These are phyloP conservation scores for Tokudaia muenninki DNA, from an alignment of 2,797 vertebrate genomes.

Conservation along the genomic window DNA sequence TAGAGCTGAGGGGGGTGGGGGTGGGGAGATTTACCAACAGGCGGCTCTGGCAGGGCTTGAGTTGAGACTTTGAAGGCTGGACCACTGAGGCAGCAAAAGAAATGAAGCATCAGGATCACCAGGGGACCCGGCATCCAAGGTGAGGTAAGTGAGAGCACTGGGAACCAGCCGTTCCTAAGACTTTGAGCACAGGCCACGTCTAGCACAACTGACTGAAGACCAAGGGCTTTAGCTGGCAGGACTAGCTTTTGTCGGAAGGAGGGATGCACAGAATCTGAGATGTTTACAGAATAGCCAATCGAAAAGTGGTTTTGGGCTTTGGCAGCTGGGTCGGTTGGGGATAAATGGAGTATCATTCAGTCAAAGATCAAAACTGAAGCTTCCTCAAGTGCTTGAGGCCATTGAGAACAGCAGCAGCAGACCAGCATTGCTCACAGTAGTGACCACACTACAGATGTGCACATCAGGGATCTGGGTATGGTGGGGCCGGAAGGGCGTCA, in stretches of 20 bases:
- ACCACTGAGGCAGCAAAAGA: not conserved
- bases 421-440: not conserved
- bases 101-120: not conserved
- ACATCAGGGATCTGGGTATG: not conserved
- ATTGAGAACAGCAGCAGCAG: not conserved
- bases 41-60: not conserved
- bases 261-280: not conserved
- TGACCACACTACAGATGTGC: not conserved
- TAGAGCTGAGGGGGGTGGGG: not conserved
- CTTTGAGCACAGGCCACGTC: not conserved
- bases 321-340: conserved; percentile 22
- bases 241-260: not conserved
- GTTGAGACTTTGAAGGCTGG: not conserved
- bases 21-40: not conserved
- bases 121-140: not conserved
- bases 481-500: not conserved
- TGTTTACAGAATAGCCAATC: not conserved
- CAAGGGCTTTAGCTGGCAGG: not conserved
- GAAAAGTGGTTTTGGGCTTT: conserved; percentile 31
- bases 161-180: not conserved
- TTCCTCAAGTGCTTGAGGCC: not conserved
- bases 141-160: not conserved
- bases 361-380: conserved; percentile 27
- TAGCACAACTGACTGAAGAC: not conserved
- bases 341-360: not conserved